Base-by-base conservation (phyloP, 2,888 invertebrate species). In the Cerastoderma edule region DNA sequence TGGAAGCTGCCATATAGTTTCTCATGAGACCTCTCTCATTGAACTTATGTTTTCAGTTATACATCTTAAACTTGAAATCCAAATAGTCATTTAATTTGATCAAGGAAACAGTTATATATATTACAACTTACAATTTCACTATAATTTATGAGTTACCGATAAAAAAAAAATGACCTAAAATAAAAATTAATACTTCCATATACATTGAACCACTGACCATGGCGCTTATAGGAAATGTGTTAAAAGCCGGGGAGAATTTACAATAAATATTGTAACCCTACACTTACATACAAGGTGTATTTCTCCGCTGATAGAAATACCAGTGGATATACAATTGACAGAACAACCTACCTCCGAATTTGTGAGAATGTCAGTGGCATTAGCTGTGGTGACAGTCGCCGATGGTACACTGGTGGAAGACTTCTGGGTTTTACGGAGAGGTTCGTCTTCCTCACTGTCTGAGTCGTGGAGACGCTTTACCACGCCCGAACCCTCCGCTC, bases 391-490 rank as follows among this genome's bases (percentile, higher is more conserved):
- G 6, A 64, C 32, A 6, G 50, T 44, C 8, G 72, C 56, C 13
- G 30, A 67, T 30, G 19, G 32, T 70, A 19, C 53, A 27, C 19
- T 63, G 56, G 10, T 65, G 27, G 33, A 75, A 79, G 57, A 78
- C 84, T 60, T 60, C 24, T 39, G 24, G 5, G 33, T 16, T 57
- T 57, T 57, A 16, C 39, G 60, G 35, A 24, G 22, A 0, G 39
- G 60, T 28, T 74, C 70, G 8, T 87, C 88, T 35, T 87, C 88
- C 48, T 89, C 89, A 64, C 80, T 83, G 54, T 88, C 89, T 0
- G 87, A 89, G 64, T 91, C 91, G 35, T 85, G 77, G 19, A 92
- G 80, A 54, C 92, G 78, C 68, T 91, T 92, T 0, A 91, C 84
- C n/a, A 79, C 70, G 46, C 79, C 82, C 0, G 85, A 84, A 27